These are phyloP conservation scores for Pan troglodytes DNA, from an alignment of 2,113 vertebrate genomes.

Conservation along the genomic window NHGRI_mPanTro3-v2.1_pri NC_072402.2:78263501-78264000, in stretches of 20 bases:
- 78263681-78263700: not conserved
- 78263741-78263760: not conserved
- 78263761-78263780: not conserved
- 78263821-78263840: not conserved
- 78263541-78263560: not conserved
- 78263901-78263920: not conserved
- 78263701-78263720: not conserved
- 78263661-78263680: not conserved
- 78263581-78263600: not conserved
- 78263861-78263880: not conserved
- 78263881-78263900: not conserved
- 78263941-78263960: not conserved
- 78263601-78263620: not conserved
- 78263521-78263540: not conserved
- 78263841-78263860: not conserved
- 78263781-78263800: not conserved
- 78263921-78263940: not conserved
- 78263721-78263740: not conserved
- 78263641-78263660: not conserved
- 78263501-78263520: not conserved
- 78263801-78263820: not conserved
- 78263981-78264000: not conserved
- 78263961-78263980: not conserved
- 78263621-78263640: not conserved
- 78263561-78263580: not conserved